Base-by-base conservation (phyloP, 2,113 vertebrate species). In the Pollimyrus isidori region DNA sequence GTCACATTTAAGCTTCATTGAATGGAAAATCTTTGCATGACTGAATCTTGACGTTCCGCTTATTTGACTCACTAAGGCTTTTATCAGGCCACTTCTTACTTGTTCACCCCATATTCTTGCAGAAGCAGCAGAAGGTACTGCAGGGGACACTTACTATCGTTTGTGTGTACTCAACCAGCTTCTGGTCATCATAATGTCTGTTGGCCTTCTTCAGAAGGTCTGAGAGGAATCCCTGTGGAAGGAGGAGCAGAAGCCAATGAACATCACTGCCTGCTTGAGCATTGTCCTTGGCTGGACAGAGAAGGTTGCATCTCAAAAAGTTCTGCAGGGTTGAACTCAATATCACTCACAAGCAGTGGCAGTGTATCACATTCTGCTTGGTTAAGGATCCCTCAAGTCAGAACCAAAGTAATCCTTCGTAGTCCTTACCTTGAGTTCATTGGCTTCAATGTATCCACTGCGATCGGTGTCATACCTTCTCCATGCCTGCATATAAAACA, bases 401-500 rank as follows among this genome's bases (percentile, higher is more conserved):
- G 45, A 84, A 46, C 19, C 6, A 82, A 30, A 46, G 39, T 23
- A 45, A 45, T 49, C 13, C 15, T 49, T 89, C n/a, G 62, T 42
- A 56, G 19, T 62, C 86, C 53, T 92, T 95, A 99, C 98, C 98
- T 99, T 97, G 88, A 99, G 97, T 94, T 99, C 98, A 0, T 99
- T 98, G 26, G 98, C 97, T 92, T 99, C 98, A 0, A 99, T 99
- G 94, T 98, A 99, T 90, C 98, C 98, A 1, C 98, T 99, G 84
- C 98, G 96, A 93, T 99, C 98, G 0, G 97, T 97, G 94, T 99
- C 98, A 26, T 99, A 99, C 93, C 94, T 96, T 91, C 98, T 93
- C 98, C 98, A 99, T 6, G 97, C 97, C 98, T 99, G 95, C 0
- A 90, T 89, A 87, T 48, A 1, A 45, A 11, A 56, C 49, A 89